Percentiles rank a stretch among this genome's conserved stretches.
phyloP scores from a whole-genome alignment of 2,113 vertebrate species.

The Irena cyanogastra region DNA sequence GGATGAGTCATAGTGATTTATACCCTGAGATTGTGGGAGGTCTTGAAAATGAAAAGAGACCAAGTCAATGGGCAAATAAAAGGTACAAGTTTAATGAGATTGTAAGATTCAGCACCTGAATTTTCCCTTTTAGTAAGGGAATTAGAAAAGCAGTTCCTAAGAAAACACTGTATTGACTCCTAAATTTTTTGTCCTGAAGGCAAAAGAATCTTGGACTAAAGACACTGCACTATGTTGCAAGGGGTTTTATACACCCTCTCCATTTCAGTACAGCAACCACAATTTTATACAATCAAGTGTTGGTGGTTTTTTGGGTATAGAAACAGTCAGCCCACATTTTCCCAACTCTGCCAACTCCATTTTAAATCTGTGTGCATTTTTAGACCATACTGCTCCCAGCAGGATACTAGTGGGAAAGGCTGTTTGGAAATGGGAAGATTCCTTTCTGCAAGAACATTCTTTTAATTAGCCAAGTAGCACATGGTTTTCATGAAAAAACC shows the following conservation, averaged over 20 bases:
- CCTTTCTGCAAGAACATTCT: neutral
- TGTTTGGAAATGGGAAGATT: neutral
- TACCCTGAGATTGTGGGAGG: constrained; percentile 56
- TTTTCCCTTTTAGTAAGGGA: neutral
- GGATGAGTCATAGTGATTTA: constrained; percentile 27
- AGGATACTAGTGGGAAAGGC: neutral
- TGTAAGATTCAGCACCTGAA: constrained; percentile 36
- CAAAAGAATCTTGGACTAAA: neutral
- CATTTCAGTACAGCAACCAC: neutral
- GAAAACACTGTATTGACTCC: neutral
- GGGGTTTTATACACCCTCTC: neutral
- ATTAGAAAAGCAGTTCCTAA: neutral
- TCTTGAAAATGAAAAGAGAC: neutral
- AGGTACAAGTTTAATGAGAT: constrained; percentile 38
- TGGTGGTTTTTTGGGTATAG: neutral
- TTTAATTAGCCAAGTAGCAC: neutral
- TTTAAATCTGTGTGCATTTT: neutral
- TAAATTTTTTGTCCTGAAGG: neutral
- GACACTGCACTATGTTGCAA: neutral
- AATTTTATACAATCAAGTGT: neutral
- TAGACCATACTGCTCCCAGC: neutral
- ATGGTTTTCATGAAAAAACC: neutral
- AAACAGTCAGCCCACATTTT: neutral
- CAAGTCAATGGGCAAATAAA: neutral
- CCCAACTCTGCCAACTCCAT: neutral